phyloP scores from a whole-genome alignment of 2,888 invertebrate genomes.

The Auanema freiburgensis region DNA sequence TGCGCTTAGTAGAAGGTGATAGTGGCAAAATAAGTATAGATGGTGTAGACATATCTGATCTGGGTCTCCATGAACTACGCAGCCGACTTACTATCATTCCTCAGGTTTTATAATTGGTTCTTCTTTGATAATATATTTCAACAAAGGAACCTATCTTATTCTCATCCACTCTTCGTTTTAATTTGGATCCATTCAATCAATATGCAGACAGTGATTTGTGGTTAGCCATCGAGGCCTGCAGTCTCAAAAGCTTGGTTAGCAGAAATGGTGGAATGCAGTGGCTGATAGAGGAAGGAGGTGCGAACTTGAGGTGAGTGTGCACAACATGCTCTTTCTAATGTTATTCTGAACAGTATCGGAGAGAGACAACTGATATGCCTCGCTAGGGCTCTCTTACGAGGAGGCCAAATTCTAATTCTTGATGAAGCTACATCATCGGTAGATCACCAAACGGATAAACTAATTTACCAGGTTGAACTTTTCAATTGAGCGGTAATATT shows the following conservation, averaged over 20 bases:
- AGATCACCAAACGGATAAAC: conserved; percentile 49
- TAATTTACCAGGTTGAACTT: conserved; percentile 67
- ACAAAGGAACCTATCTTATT: conserved; percentile 70
- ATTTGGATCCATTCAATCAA: conserved; percentile 84
- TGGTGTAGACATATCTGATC: conserved; percentile 70
- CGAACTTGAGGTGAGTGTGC: conserved; percentile 72
- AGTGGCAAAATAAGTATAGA: conserved; percentile 55
- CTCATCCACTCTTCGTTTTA: conserved; percentile 78
- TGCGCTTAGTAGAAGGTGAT: conserved; percentile 50
- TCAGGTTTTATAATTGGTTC: conserved; percentile 17
- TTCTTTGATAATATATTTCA: neutral
- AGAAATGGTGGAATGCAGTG: conserved; percentile 79
- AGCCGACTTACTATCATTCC: conserved; percentile 80
- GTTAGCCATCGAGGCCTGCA: conserved; percentile 84
- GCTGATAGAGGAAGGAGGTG: conserved; percentile 85
- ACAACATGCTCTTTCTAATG: neutral
- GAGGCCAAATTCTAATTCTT: conserved; percentile 69
- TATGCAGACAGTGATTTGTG: conserved; percentile 83
- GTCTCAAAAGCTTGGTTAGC: conserved; percentile 82
- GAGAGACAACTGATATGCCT: conserved; percentile 69
- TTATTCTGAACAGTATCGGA: conserved; percentile 65
- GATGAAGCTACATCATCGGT: conserved; percentile 70
- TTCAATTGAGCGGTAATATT: neutral
- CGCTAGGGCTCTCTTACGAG: conserved; percentile 66
- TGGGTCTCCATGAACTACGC: conserved; percentile 83